Percentiles rank a stretch among this genome's conserved stretches.
These are phyloP conservation scores for Pangasius mekongensis DNA, from an alignment of 2,797 vertebrate species.

Conservation along the genomic window DNA sequence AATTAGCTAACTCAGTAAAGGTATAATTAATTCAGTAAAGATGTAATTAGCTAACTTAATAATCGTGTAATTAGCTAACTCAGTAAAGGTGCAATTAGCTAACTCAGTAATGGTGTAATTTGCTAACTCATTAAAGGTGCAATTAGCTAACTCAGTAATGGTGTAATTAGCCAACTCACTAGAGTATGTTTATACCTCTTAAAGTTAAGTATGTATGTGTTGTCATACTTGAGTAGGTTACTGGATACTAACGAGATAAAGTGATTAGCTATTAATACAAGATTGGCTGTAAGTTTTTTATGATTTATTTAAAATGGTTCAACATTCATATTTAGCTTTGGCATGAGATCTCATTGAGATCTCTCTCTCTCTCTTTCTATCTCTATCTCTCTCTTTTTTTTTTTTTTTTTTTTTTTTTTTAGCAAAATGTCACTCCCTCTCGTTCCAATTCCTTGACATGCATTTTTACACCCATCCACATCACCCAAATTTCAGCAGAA, in stretches of 20 bases:
- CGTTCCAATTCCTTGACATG: conserved; percentile 8
- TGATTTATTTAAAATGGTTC: neutral
- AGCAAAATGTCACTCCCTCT: conserved; percentile 10
- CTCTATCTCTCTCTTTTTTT: neutral
- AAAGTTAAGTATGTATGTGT: neutral
- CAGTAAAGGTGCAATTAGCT: neutral
- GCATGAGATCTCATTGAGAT: neutral
- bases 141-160: neutral
- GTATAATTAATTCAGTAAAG: neutral
- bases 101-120: neutral
- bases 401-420: neutral
- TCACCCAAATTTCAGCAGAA: neutral
- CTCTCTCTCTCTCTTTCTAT: neutral
- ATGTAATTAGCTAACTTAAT: neutral
- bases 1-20: neutral
- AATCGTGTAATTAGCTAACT: neutral
- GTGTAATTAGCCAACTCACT: neutral
- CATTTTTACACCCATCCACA: neutral
- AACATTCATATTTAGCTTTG: neutral
- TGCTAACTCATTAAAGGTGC: neutral
- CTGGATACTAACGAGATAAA: neutral
- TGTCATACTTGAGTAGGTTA: neutral
- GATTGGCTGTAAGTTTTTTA: neutral
- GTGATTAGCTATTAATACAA: neutral
- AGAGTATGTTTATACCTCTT: neutral